Evolutionary conservation across 53 echinoderm and acorn worm genomes (phyloP).

Genomic region (Astropecten irregularis): DNA sequence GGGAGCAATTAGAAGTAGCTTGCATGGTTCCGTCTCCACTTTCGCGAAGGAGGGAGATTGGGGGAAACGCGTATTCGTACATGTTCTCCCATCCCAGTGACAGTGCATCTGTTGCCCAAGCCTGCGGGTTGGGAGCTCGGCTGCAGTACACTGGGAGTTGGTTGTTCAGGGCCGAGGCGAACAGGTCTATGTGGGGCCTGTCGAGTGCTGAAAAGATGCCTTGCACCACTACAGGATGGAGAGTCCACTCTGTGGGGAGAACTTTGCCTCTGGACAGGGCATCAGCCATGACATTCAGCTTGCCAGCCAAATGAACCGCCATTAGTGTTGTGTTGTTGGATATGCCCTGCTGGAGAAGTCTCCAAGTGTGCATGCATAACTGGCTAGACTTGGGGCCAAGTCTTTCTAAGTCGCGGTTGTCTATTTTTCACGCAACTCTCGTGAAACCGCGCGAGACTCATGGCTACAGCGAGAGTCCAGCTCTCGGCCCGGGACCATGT

Average conservation of each 20-base stretch:
- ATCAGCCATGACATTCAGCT: background rate
- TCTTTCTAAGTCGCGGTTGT: too few species aligned
- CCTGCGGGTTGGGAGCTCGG: background rate
- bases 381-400: too few species aligned
- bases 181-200: background rate
- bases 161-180: slow-evolving; percentile 4
- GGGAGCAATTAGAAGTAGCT: slow-evolving; percentile 25
- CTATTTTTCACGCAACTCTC: too few species aligned
- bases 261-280: background rate
- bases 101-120: slow-evolving; percentile 7
- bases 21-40: background rate
- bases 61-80: slow-evolving; percentile 9
- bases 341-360: too few species aligned
- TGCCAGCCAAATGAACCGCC: too few species aligned
- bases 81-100: background rate
- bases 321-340: too few species aligned
- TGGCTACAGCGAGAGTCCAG: too few species aligned
- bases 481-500: too few species aligned
- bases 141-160: background rate
- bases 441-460: too few species aligned
- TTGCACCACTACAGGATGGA: background rate
- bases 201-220: background rate
- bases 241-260: background rate
- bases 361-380: too few species aligned
- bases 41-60: background rate